Percentiles rank a stretch among this genome's conserved stretches.
Evolutionary conservation across 2,797 vertebrate species (phyloP).

Genomic region (Emydoidea blandingii): DNA sequence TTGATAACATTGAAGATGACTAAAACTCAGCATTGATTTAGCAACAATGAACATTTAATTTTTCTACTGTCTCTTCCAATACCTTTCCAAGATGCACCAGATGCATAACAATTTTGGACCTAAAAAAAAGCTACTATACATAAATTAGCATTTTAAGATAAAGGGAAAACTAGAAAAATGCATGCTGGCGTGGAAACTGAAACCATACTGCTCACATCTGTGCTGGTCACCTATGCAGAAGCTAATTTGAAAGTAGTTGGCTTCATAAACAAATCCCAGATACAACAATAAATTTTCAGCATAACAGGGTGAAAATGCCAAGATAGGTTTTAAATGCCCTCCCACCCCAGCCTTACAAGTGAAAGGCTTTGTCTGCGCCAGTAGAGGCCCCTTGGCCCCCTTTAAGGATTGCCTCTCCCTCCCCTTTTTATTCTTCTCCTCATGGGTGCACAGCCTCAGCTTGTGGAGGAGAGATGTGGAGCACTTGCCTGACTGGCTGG

Average conservation of each 20-base stretch:
- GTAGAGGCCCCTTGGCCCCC: not conserved
- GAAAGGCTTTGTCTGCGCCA: not conserved
- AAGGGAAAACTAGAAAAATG: not conserved
- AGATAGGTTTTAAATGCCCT: not conserved
- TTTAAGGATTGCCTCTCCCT: not conserved
- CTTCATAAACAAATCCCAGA: fast-evolving
- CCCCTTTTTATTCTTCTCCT: not conserved
- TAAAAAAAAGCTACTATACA: not conserved
- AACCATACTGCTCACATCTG: not conserved
- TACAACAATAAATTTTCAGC: not conserved
- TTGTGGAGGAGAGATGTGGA: not conserved
- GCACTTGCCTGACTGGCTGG: not conserved
- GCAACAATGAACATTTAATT: not conserved
- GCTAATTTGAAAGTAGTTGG: not conserved
- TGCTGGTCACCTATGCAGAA: not conserved
- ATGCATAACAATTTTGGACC: not conserved
- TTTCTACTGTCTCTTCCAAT: not conserved
- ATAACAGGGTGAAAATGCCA: not conserved
- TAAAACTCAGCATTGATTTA: not conserved
- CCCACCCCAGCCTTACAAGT: not conserved
- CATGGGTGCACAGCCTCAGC: not conserved
- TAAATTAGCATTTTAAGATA: not conserved
- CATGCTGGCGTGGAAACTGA: not conserved
- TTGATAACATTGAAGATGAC: not conserved
- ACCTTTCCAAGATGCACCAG: not conserved